Base-by-base conservation (phyloP, 2,113 vertebrate species). In the Peromyscus polionotus region DNA sequence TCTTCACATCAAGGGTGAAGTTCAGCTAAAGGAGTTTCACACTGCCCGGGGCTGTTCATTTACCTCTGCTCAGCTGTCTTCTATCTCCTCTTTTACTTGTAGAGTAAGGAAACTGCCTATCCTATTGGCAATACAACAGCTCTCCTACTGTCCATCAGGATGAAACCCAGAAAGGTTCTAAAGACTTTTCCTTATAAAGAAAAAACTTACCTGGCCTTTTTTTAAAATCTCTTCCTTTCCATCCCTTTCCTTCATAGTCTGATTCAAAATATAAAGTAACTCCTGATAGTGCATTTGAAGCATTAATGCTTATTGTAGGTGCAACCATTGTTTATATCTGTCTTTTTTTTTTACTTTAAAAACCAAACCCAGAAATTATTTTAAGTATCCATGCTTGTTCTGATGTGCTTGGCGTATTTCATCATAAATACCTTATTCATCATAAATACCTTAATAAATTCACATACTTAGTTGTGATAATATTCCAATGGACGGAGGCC, bases 151-250 rank as follows among this genome's bases (percentile, higher is more conserved):
- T 45, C 48, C n/a, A 57, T 45, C 54, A 63, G 16, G 19, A 73
- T 79, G 14, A 77, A 94, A 75, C 48, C 3, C n/a, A 70, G n/a
- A n/a, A 94, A 75, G 1, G 48, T 80, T 84, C 68, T 72, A 90
- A 59, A 5, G 9, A 26, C 20, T 61, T 73, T 73, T 72, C 7
- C 14, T 84, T 87, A 70, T 39, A 36, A 86, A 94, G 70, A n/a
- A 68, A 26, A 84, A 84, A 28, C 54, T 19, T 45, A 90, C 10
- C 3, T 70, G 14, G 88, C 33, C 14, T 76, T 3, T 87, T 91
- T 88, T 36, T 5, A 42, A 42, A 28, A 51, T 48, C 2, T 11
- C 8, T 91, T 93, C 12, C 2, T 67, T 28, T 84, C 1, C 39
- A 80, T 42, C 12, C 33, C 7, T n/a, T 72, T 13, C 12, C 2